Percentiles rank a stretch among this genome's conserved stretches.
These are phyloP conservation scores for Mythimna ferrago DNA, from an alignment of 2,888 invertebrate genomes.

Conservation along the genomic window DNA sequence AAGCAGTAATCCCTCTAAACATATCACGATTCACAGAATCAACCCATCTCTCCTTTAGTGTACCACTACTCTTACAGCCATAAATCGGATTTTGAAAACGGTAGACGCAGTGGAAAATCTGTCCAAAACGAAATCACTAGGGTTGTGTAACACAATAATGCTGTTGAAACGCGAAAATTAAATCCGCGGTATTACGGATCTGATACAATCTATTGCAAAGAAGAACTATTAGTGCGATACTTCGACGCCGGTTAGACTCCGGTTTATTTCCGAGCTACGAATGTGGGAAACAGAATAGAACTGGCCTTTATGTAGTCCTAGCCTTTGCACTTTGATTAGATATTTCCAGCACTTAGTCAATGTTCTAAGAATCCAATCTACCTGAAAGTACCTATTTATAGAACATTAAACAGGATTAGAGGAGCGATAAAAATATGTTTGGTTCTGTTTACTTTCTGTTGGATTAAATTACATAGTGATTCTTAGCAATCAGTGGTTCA, in stretches of 20 bases:
- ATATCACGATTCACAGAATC: too few species aligned
- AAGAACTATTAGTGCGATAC: constrained; percentile 4
- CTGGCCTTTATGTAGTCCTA: constrained; percentile 1
- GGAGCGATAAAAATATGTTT: constrained; percentile 15
- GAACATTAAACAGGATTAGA: constrained; percentile 24
- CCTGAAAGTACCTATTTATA: constrained; percentile 4
- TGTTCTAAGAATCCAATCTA: constrained; percentile 29
- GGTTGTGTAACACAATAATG: not conserved
- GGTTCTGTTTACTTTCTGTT: constrained; percentile 7
- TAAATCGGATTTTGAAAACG: not conserved
- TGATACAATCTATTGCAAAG: constrained; percentile 6
- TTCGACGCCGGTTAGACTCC: not conserved
- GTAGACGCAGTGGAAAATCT: not conserved
- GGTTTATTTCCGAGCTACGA: constrained; percentile 3
- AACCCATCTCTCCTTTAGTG: too few species aligned
- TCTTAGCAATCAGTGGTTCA: constrained; percentile 31
- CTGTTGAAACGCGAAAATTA: constrained; percentile 10
- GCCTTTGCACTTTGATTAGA: constrained; percentile 18
- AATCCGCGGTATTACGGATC: not conserved
- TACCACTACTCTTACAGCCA: too few species aligned
- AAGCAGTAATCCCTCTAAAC: too few species aligned
- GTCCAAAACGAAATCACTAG: constrained; percentile 5
- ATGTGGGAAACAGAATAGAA: not conserved
- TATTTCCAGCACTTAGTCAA: constrained; percentile 28
- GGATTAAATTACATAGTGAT: constrained; percentile 46